Evolutionary conservation across 1,140 invertebrate species (phyloP), one percentile per base, ranked within the genome.

Genomic region (Apis florea): DNA sequence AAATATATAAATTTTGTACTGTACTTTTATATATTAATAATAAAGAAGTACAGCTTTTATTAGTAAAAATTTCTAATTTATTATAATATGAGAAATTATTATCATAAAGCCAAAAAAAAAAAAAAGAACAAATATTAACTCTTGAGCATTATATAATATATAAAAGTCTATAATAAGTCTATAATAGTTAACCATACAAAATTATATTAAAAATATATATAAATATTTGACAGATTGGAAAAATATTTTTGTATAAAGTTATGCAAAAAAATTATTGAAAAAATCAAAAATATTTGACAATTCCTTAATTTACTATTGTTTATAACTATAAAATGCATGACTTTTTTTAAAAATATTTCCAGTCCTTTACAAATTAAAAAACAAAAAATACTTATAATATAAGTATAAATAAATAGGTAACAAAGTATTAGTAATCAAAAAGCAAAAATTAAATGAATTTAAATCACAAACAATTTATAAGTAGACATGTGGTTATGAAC

Each of bases 281-380:
- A 69, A 49, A 59, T 19, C 63, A 54, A 82, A 68, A 79, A 64
- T 54, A 49, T 63, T 73, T 13, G 26, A 19, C 40, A n/a, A 24
- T n/a, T 58, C 15, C n/a, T 74, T 67, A 73, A 21, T 67, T 58
- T 12, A 58, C 21, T 75, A 51, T 51, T 51, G 53, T 74, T 56
- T 80, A 19, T 40, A 80, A 64, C 17, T 80, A 74, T 56, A 64
- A 74, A 74, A 74, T 51, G 70, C 51, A 71, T 47, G 58, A 61
- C 68, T n/a, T 67, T 19, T n/a, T 24, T 56, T n/a, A 67, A 58
- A 70, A 59, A 58, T 70, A 61, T 78, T 70, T 24, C 49, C 9
- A 17, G 12, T 51, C 17, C 19, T 72, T 75, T 19, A 51, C 10
- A 49, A 75, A 58, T 13, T 26, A 72, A 58, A 2, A 84, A 84